Base-by-base conservation (phyloP, 2,888 invertebrate genomes). In the Lithophane leautieri region DNA sequence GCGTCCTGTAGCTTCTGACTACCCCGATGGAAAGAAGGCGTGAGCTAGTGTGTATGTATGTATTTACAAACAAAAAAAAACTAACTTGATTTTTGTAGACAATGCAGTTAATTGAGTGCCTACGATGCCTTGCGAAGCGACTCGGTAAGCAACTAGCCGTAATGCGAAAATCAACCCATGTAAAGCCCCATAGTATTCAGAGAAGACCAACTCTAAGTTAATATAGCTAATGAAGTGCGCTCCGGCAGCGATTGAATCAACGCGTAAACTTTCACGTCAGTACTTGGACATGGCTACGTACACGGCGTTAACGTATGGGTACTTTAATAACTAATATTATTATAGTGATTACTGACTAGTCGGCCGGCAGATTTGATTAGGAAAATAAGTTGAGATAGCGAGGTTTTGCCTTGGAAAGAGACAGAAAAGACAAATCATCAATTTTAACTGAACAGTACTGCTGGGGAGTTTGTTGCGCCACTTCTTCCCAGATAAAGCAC, bases 191-290 rank as follows among this genome's bases (percentile, higher is more conserved):
- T 58, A 65, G 65, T 65, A 61, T 69, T 58, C 40, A 72, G 61
- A 65, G 28, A 12, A 50, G 22, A 54, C 65, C 16, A 78, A 78
- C 50, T 78, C n/a, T 40, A 44, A 65, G 52, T 65, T 58, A 77
- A 65, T 60, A 71, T 28, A 60, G 44, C 16, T 62, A 78, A 83
- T 72, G 63, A 83, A 66, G 69, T 58, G 65, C 54, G 25, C 69
- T 66, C 44, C 50, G 42, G 67, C 47, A 19, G n/a, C 44, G 22
- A 78, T 78, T 65, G 68, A 81, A 79, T 76, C 76, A 76, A 78
- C 79, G 61, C 79, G 42, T 42, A 56, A 81, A 81, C 42, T 81
- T 81, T 61, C n/a, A 52, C 69, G 56, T 66, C 58, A 52, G 60
- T 12, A 3, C 3, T 40, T 3, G 58, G 56, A 73, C 58, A 65